Conservation (phyloP, 2,113 vertebrate genomes). For the Cyrtonyx montezumae region DNA sequence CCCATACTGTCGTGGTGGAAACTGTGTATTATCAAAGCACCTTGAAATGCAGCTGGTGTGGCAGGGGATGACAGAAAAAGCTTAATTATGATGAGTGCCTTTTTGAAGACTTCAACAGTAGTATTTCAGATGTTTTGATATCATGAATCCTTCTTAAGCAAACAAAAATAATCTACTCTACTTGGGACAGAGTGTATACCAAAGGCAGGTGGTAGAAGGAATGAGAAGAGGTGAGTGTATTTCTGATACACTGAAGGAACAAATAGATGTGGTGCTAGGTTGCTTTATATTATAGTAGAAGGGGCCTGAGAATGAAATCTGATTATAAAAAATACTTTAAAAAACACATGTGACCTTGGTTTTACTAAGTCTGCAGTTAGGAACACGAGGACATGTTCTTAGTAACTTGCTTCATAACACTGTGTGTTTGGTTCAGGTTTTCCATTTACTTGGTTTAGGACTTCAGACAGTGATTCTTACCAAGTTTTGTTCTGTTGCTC, state of each 20-base stretch:
- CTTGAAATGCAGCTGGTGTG: neutral
- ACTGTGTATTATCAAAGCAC: neutral
- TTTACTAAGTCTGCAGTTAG: neutral
- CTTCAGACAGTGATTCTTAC: neutral
- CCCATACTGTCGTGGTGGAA: neutral
- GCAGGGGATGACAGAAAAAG: accelerated
- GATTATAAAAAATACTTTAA: neutral
- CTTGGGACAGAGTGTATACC: neutral
- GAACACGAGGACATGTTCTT: neutral
- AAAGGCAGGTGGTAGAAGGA: neutral
- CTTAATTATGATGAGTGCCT: neutral
- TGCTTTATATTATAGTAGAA: neutral
- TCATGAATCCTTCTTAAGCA: neutral
- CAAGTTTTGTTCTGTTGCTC: neutral
- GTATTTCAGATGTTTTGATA: neutral
- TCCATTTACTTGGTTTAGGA: neutral
- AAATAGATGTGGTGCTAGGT: accelerated
- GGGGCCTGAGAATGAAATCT: neutral
- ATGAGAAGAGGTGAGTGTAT: neutral
- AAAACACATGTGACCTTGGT: neutral
- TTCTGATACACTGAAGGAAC: neutral
- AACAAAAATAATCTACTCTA: neutral
- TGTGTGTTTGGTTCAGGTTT: neutral
- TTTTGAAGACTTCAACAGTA: neutral
- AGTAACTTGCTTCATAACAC: neutral